Evolutionary conservation across 1,140 invertebrate genomes (phyloP).

Genomic region (Cyrtorhinus lividipennis): DNA sequence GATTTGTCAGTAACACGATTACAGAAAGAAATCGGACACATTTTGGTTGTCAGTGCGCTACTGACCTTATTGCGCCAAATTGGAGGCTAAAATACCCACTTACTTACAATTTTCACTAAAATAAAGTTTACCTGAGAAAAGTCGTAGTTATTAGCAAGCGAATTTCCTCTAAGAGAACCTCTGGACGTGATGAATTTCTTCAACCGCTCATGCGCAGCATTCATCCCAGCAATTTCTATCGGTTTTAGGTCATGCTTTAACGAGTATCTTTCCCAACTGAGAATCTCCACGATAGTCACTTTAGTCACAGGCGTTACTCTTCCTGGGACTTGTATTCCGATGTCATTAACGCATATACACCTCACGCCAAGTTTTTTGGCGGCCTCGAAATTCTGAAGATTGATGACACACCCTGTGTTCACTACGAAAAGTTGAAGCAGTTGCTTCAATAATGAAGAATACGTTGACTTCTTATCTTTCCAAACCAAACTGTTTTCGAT

Average conservation of each 20-base stretch:
- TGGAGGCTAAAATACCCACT: too few relatives aligned
- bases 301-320: background rate
- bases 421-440: background rate
- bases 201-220: background rate
- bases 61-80: too few relatives aligned
- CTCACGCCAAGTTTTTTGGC: background rate
- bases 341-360: background rate
- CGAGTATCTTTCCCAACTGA: background rate
- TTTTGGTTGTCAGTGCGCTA: too few relatives aligned
- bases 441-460: background rate
- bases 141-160: background rate
- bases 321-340: background rate
- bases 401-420: background rate
- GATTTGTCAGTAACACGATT: too few relatives aligned
- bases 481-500: background rate
- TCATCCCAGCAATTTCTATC: background rate
- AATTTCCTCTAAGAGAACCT: background rate
- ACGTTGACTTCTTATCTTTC: background rate
- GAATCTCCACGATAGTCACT: background rate
- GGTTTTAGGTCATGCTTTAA: background rate
- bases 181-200: background rate
- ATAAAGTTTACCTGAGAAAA: slow-evolving; percentile 7
- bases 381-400: background rate
- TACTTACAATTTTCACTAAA: too few relatives aligned
- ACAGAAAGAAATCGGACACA: too few relatives aligned